Conservation (phyloP, 2,888 invertebrate genomes). For the Eilema sororculum region DNA sequence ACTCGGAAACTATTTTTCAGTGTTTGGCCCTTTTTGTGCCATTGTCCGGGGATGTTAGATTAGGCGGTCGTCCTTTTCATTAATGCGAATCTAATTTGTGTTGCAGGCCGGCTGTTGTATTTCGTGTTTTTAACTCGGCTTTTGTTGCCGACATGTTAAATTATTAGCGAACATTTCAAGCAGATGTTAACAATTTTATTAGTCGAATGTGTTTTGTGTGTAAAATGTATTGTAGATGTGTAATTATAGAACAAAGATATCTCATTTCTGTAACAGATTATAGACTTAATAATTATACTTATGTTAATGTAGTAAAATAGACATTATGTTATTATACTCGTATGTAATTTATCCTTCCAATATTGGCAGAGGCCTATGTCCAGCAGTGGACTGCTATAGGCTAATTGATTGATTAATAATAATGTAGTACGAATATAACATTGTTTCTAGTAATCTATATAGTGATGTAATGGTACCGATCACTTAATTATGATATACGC, state of each 20-base stretch:
- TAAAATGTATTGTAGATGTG: neutral
- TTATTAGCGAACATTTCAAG: slow-evolving; percentile 64
- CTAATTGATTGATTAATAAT: too few relatives aligned
- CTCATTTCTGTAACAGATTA: too few relatives aligned
- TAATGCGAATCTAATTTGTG: slow-evolving; percentile 82
- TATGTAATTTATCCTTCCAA: too few relatives aligned
- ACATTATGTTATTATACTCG: too few relatives aligned
- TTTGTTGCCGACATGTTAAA: slow-evolving; percentile 70
- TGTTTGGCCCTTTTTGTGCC: slow-evolving; percentile 74
- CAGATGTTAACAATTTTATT: slow-evolving; percentile 65
- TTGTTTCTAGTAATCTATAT: too few relatives aligned
- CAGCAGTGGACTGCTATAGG: too few relatives aligned
- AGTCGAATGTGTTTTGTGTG: slow-evolving; percentile 35
- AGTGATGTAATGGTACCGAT: too few relatives aligned
- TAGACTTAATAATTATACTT: too few relatives aligned
- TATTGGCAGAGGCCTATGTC: too few relatives aligned
- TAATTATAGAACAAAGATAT: neutral
- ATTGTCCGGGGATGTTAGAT: slow-evolving; percentile 73
- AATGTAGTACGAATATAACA: too few relatives aligned
- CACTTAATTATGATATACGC: too few relatives aligned
- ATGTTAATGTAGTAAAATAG: too few relatives aligned
- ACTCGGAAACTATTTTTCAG: slow-evolving; percentile 79
- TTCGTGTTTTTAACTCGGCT: slow-evolving; percentile 65
- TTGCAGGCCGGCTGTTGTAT: slow-evolving; percentile 66
- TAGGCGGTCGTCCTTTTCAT: slow-evolving; percentile 75